phyloP scores from a whole-genome alignment of 2,797 vertebrate genomes.

The Zenarchopterus dispar region DNA sequence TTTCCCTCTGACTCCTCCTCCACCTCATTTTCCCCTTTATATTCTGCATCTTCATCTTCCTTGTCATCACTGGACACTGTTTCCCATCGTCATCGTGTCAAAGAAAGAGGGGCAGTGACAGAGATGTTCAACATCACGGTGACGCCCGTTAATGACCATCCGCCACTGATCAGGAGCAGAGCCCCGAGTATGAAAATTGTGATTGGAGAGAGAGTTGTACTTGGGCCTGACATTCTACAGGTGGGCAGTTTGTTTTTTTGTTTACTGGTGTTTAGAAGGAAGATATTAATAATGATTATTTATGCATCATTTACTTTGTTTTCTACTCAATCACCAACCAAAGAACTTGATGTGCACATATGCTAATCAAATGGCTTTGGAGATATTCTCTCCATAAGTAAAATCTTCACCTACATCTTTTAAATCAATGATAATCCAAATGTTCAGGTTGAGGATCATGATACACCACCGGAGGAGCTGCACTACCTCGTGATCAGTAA shows the following conservation, averaged over 20 bases:
- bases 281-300: too few relatives aligned
- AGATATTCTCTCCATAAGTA: background rate
- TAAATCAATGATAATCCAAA: background rate
- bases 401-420: background rate
- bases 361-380: background rate
- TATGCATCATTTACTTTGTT: too few relatives aligned
- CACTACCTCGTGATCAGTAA: slow-evolving; percentile 86
- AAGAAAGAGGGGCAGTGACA: slow-evolving; percentile 74
- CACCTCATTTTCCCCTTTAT: slow-evolving; percentile 39
- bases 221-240: slow-evolving; percentile 86
- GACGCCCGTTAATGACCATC: slow-evolving; percentile 88
- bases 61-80: slow-evolving; percentile 42
- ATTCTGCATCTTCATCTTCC: slow-evolving; percentile 42
- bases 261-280: too few relatives aligned
- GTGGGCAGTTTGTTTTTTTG: slow-evolving; percentile 34
- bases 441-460: slow-evolving; percentile 85
- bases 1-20: slow-evolving; percentile 51
- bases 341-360: background rate
- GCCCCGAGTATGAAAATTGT: slow-evolving; percentile 83
- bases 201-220: slow-evolving; percentile 81
- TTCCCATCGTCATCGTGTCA: slow-evolving; percentile 51
- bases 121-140: slow-evolving; percentile 91
- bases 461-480: slow-evolving; percentile 88
- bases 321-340: too few relatives aligned
- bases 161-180: slow-evolving; percentile 86